Conservation (phyloP, 1,140 invertebrate genomes). For the Phthorimaea operculella region DNA sequence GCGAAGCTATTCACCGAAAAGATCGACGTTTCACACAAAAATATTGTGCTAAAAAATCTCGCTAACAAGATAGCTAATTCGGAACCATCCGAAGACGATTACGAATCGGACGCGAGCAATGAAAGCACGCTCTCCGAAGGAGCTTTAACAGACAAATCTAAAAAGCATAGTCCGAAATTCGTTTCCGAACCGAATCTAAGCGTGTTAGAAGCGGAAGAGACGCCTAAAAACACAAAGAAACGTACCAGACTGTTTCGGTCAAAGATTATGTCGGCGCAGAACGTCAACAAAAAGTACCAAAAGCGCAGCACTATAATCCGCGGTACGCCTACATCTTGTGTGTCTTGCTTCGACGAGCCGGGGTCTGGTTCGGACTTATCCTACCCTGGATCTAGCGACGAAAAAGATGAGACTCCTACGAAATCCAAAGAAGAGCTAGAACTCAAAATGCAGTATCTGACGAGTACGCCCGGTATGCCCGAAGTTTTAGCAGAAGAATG, state of each 20-base stretch:
- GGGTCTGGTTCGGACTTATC: constrained; percentile 38
- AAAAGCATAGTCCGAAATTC: constrained; percentile 58
- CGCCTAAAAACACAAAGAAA: constrained; percentile 55
- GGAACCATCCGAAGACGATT: constrained; percentile 48
- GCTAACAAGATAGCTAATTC: constrained; percentile 54
- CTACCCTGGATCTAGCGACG: constrained; percentile 15
- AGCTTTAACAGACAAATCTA: constrained; percentile 35
- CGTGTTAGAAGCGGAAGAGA: constrained; percentile 46
- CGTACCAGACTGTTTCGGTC: constrained; percentile 51
- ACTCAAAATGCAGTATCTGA: constrained; percentile 60
- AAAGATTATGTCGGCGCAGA: constrained; percentile 41
- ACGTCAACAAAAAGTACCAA: constrained; percentile 51
- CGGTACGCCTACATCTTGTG: constrained; percentile 49
- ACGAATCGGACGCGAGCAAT: constrained; percentile 53
- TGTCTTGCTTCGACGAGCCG: constrained; percentile 53
- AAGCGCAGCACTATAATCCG: constrained; percentile 37
- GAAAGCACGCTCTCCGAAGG: constrained; percentile 58
- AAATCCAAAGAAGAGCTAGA: constrained; percentile 34
- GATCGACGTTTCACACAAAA: constrained; percentile 54
- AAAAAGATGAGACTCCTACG: constrained; percentile 33
- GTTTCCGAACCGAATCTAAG: constrained; percentile 64
- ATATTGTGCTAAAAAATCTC: constrained; percentile 54
- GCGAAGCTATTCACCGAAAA: constrained; percentile 42
- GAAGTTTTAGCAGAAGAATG: constrained; percentile 40
- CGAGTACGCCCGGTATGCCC: constrained; percentile 68